Conservation (phyloP, 2,888 invertebrate genomes). For the Sepioteuthis lessoniana region DNA sequence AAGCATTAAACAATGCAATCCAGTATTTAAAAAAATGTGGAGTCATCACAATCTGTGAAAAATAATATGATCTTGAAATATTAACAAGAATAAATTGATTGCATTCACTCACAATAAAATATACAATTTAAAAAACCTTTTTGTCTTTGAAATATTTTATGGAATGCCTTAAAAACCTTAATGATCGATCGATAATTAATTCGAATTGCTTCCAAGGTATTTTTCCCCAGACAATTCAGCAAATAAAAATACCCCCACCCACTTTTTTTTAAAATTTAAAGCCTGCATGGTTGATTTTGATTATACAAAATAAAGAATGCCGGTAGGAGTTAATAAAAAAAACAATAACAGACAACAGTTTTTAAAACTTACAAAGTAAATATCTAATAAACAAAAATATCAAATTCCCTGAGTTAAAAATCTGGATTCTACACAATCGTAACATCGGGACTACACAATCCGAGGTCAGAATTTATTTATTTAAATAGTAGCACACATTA, state of each 20-base stretch:
- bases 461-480: slow-evolving; percentile 33
- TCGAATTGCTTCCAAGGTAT: neutral
- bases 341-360: too few relatives aligned
- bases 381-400: neutral
- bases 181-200: neutral
- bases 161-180: neutral
- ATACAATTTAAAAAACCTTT: neutral
- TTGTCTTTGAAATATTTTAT: neutral
- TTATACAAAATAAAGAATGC: neutral
- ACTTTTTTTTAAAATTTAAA: neutral
- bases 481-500: neutral
- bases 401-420: neutral
- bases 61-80: too few relatives aligned
- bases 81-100: too few relatives aligned
- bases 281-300: neutral
- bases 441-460: neutral
- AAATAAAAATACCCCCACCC: neutral
- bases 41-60: neutral
- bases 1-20: neutral
- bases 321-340: too few relatives aligned
- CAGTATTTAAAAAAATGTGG: neutral
- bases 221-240: neutral
- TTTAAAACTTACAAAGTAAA: neutral
- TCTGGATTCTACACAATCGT: neutral
- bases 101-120: too few relatives aligned